Conservation (phyloP, 2,113 vertebrate species). For the Gulo gulo region DNA sequence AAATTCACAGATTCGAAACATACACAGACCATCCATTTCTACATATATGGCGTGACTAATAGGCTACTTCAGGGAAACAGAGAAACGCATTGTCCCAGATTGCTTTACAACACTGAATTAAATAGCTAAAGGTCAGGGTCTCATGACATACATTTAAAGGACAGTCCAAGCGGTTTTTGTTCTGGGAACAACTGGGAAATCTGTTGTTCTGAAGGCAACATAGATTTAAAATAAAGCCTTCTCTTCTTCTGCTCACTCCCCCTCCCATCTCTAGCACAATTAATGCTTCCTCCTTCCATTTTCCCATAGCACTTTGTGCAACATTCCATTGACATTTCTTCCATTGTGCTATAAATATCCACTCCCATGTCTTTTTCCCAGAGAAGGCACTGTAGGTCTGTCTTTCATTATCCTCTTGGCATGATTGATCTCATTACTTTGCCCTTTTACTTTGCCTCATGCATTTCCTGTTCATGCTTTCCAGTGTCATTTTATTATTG, state of each 20-base stretch:
- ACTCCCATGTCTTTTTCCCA: neutral
- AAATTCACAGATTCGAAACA: neutral
- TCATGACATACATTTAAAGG: neutral
- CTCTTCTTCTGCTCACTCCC: neutral
- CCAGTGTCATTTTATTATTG: slow-evolving; percentile 54
- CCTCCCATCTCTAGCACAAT: neutral
- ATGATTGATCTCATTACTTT: slow-evolving; percentile 66
- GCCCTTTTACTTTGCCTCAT: slow-evolving; percentile 51
- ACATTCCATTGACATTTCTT: slow-evolving; percentile 19
- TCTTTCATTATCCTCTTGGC: slow-evolving; percentile 47
- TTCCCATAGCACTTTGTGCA: neutral
- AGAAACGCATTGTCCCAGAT: neutral
- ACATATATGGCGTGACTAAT: neutral
- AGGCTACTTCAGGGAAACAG: neutral
- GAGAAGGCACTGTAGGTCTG: neutral
- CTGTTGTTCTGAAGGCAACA: neutral
- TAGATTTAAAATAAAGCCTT: slow-evolving; percentile 21
- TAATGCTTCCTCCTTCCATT: neutral
- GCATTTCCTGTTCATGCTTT: slow-evolving; percentile 40
- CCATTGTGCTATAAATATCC: slow-evolving; percentile 15
- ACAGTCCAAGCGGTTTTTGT: neutral
- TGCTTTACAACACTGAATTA: neutral
- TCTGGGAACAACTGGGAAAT: neutral
- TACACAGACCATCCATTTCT: neutral
- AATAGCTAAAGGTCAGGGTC: neutral